phyloP scores from a whole-genome alignment of 2,888 invertebrate genomes.

The Drosophila lutescens region DNA sequence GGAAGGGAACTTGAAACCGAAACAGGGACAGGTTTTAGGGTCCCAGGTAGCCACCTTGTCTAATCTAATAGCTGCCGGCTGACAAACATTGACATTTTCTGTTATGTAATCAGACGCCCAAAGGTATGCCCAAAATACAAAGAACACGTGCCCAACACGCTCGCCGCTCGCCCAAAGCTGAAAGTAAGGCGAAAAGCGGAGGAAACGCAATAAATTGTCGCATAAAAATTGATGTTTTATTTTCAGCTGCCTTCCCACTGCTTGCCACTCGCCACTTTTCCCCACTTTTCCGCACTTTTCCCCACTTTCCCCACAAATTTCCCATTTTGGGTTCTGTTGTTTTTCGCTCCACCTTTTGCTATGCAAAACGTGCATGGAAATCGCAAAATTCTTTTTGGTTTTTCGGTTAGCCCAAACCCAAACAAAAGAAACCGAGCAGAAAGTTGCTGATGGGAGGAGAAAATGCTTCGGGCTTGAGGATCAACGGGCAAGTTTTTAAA shows the following conservation, averaged over 20 bases:
- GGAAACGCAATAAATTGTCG: constrained; percentile 77
- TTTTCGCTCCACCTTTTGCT: constrained; percentile 47
- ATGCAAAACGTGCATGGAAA: constrained; percentile 75
- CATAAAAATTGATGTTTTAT: constrained; percentile 80
- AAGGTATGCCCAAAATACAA: constrained; percentile 60
- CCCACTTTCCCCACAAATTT: constrained; percentile 1
- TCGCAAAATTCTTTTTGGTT: constrained; percentile 59
- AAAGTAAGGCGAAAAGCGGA: constrained; percentile 16
- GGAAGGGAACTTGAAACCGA: constrained; percentile 6
- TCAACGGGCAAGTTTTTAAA: not conserved
- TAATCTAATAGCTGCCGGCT: constrained; percentile 76
- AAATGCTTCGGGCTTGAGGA: not conserved
- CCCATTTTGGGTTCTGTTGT: constrained; percentile 21
- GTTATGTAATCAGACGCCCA: constrained; percentile 78
- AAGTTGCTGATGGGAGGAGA: not conserved
- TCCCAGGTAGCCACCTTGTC: constrained; percentile 51
- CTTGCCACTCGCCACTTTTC: constrained; percentile 2
- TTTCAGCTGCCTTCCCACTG: constrained; percentile 50
- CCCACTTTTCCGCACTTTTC: not conserved
- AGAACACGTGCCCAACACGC: constrained; percentile 51
- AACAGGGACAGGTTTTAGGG: not conserved
- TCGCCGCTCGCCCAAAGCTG: constrained; percentile 25
- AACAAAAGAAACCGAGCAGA: constrained; percentile 37
- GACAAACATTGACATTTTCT: constrained; percentile 79
- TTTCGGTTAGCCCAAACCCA: constrained; percentile 52